These are phyloP conservation scores for Drosophila lacteicornis DNA, from an alignment of 1,140 invertebrate genomes.

Conservation along the genomic window DNA sequence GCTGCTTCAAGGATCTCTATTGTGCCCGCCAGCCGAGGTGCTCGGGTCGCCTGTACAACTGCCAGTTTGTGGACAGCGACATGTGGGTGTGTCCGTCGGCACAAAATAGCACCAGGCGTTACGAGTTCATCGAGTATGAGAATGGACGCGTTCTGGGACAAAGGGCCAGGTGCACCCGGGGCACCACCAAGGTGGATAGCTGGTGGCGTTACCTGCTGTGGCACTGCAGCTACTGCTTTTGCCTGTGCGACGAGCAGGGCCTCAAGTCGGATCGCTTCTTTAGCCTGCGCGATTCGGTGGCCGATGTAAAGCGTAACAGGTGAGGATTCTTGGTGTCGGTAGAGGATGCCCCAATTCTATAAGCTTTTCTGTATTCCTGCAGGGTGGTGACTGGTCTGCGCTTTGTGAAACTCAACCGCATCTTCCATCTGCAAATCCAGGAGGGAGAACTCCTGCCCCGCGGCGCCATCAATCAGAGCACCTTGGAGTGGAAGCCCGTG, in stretches of 20 bases:
- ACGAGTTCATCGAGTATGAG: conserved; percentile 94
- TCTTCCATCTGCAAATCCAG: conserved; percentile 94
- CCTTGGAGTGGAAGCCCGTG: conserved; percentile 88
- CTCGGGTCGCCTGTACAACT: conserved; percentile 90
- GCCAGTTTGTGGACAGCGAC: conserved; percentile 92
- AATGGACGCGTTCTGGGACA: conserved; percentile 89
- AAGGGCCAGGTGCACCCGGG: conserved; percentile 86
- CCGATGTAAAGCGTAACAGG: conserved; percentile 91
- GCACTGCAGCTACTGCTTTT: conserved; percentile 96
- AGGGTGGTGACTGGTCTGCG: conserved; percentile 92
- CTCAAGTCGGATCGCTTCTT: conserved; percentile 91
- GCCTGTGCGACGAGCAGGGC: conserved; percentile 92
- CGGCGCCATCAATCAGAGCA: conserved; percentile 87
- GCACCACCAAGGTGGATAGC: conserved; percentile 90
- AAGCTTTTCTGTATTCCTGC: neutral
- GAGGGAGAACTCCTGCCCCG: conserved; percentile 89
- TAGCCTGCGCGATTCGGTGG: conserved; percentile 88
- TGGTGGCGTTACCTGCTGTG: conserved; percentile 94
- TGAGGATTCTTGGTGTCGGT: conserved; percentile 83
- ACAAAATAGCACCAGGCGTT: conserved; percentile 87
- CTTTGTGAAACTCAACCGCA: conserved; percentile 89
- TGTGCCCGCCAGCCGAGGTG: conserved; percentile 89
- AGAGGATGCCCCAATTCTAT: neutral
- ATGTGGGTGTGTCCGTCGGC: conserved; percentile 92
- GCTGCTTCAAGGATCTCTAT: conserved; percentile 90